phyloP scores from a whole-genome alignment of 2,113 vertebrate species.

The Nibea albiflora region DNA sequence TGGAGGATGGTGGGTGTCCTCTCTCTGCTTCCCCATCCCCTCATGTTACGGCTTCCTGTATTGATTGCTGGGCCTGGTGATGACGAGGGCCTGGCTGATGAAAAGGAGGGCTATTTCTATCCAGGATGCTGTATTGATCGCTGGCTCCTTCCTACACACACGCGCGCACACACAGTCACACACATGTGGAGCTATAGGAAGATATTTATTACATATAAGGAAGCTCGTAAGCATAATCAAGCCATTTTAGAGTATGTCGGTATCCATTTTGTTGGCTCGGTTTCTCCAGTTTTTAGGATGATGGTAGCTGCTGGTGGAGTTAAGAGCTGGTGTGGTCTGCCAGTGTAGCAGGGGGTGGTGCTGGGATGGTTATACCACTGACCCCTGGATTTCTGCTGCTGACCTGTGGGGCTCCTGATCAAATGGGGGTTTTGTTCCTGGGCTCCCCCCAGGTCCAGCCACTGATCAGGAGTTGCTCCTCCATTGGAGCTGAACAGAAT shows the following conservation, averaged over 20 bases:
- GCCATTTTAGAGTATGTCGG: constrained; percentile 23
- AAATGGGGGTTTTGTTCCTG: constrained; percentile 69
- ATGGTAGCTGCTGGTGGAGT: constrained; percentile 26
- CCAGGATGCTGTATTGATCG: constrained; percentile 77
- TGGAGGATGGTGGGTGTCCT: constrained; percentile 63
- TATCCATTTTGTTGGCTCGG: constrained; percentile 42
- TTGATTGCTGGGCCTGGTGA: constrained; percentile 76
- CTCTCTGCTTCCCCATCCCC: constrained; percentile 66
- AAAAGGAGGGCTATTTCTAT: constrained; percentile 81
- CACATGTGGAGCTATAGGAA: constrained; percentile 31
- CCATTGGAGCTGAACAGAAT: constrained; percentile 79
- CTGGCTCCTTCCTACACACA: constrained; percentile 63
- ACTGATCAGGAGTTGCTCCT: constrained; percentile 75
- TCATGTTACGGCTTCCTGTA: constrained; percentile 81
- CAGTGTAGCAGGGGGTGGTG: constrained; percentile 38
- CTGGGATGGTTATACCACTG: constrained; percentile 46
- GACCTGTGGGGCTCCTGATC: constrained; percentile 67
- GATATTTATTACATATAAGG: constrained; percentile 68
- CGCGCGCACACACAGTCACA: constrained; percentile 7
- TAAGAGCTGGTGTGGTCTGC: constrained; percentile 55
- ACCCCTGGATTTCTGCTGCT: constrained; percentile 68
- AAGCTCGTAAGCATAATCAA: constrained; percentile 36
- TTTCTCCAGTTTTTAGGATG: constrained; percentile 27
- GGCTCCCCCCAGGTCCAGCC: constrained; percentile 57
- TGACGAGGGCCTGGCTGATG: constrained; percentile 74